phyloP scores from a whole-genome alignment of 2,888 invertebrate species.

The Diarsia mendica region DNA sequence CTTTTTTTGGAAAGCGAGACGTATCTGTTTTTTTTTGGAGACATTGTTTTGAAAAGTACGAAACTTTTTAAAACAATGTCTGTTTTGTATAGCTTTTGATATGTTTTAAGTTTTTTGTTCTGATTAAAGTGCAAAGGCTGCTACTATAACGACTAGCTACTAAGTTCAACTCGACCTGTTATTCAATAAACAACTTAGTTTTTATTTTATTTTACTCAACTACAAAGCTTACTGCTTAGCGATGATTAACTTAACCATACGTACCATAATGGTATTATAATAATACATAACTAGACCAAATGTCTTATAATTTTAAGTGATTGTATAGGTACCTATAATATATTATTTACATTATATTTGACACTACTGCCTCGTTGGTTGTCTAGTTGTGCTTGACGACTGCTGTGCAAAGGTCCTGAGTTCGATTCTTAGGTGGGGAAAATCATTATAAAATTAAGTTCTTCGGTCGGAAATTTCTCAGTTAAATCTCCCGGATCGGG shows the following conservation, averaged over 20 bases:
- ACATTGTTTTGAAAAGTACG: too few relatives aligned
- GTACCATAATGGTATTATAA: slow-evolving; percentile 47
- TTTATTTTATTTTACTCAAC: neutral
- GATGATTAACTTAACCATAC: slow-evolving; percentile 3
- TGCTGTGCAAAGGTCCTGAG: too few relatives aligned
- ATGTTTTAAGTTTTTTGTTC: too few relatives aligned
- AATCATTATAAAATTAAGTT: too few relatives aligned
- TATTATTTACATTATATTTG: neutral
- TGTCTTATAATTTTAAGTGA: slow-evolving; percentile 2
- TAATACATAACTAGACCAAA: slow-evolving; percentile 20
- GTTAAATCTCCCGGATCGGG: too few relatives aligned
- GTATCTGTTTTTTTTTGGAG: slow-evolving; percentile 7
- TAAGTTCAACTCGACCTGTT: neutral
- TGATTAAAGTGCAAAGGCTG: neutral
- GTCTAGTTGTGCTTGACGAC: neutral
- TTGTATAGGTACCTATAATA: too few relatives aligned
- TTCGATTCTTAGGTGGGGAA: too few relatives aligned
- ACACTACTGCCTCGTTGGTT: neutral
- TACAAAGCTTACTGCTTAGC: neutral
- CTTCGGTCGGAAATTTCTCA: too few relatives aligned
- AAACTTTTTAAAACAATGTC: neutral
- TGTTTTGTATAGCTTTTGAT: too few relatives aligned
- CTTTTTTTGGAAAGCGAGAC: neutral
- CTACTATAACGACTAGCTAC: neutral
- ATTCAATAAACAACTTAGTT: neutral